These are phyloP conservation scores for Volucella zonaria DNA, from an alignment of 2,888 invertebrate genomes.

Conservation along the genomic window DNA sequence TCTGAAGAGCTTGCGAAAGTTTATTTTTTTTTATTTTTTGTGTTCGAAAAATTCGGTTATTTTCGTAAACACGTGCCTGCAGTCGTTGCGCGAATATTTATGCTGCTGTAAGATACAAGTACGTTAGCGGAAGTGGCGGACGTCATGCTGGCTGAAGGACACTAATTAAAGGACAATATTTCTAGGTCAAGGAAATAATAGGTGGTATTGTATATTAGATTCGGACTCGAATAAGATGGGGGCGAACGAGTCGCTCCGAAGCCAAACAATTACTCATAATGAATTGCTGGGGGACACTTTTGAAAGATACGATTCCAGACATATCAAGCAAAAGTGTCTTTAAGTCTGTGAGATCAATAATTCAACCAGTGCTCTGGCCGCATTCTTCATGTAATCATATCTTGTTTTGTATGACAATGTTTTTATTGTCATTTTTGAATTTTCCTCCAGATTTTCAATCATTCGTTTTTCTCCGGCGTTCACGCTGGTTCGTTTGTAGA, in stretches of 20 bases:
- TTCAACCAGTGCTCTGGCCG: too few species aligned
- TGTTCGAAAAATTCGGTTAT: conserved; percentile 36
- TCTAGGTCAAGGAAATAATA: not conserved
- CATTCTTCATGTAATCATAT: too few species aligned
- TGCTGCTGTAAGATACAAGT: conserved; percentile 36
- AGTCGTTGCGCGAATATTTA: conserved; percentile 38
- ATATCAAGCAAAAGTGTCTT: not conserved
- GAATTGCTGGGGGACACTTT: conserved; percentile 20
- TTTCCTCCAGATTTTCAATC: too few species aligned
- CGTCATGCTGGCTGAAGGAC: conserved; percentile 55
- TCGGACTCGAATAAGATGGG: not conserved
- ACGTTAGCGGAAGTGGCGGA: conserved; percentile 18
- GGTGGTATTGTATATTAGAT: not conserved
- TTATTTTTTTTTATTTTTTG: conserved; percentile 38
- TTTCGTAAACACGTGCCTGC: conserved; percentile 15
- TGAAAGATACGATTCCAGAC: conserved; percentile 4
- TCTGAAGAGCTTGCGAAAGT: conserved; percentile 61
- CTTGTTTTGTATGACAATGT: too few species aligned
- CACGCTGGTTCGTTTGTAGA: too few species aligned
- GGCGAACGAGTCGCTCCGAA: conserved; percentile 17
- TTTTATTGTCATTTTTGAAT: too few species aligned
- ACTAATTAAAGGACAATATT: conserved; percentile 28
- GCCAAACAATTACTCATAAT: conserved; percentile 41
- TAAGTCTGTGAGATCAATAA: too few species aligned
- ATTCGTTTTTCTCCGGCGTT: too few species aligned